Percentiles rank a stretch among this genome's conserved stretches.
Conservation (phyloP, 64 coral and sea anemone genomes). For the Actinia tenebrosa region DNA sequence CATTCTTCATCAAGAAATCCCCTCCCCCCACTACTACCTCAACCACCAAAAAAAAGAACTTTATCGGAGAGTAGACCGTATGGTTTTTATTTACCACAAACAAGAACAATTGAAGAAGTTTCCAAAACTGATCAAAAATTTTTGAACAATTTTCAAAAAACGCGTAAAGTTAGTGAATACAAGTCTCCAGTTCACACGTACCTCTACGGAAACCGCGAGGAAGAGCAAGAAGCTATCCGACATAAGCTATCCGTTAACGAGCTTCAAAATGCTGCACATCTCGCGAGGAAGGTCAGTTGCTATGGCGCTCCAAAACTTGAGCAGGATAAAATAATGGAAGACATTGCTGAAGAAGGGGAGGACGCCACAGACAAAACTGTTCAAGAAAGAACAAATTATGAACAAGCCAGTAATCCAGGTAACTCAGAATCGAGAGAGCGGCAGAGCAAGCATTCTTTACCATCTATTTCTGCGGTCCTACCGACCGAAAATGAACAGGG, state of each 20-base stretch:
- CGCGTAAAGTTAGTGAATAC: not conserved
- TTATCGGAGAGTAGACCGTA: not conserved
- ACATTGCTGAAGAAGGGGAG: not conserved
- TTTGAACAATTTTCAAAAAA: not conserved
- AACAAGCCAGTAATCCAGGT: not conserved
- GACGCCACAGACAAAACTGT: not conserved
- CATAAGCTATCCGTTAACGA: not conserved
- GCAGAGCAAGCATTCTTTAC: not conserved
- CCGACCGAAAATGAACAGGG: constrained; percentile 50
- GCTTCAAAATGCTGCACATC: constrained; percentile 3
- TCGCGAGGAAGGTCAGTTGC: constrained; percentile 13
- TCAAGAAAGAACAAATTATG: not conserved
- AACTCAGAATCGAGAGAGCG: not conserved
- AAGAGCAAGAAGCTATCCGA: constrained; percentile 7
- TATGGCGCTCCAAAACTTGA: not conserved
- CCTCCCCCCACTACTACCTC: constrained; percentile 24
- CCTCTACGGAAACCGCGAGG: constrained; percentile 7
- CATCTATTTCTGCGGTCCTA: constrained; percentile 5
- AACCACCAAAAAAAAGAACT: not conserved
- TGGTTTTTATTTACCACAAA: not conserved
- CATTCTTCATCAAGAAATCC: not conserved
- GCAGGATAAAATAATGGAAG: not conserved
- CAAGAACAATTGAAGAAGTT: not conserved
- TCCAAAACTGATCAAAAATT: constrained; percentile 7
- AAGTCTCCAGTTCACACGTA: constrained; percentile 4